Conservation (phyloP, 1,140 invertebrate genomes). For the Tetramorium simillimum region DNA sequence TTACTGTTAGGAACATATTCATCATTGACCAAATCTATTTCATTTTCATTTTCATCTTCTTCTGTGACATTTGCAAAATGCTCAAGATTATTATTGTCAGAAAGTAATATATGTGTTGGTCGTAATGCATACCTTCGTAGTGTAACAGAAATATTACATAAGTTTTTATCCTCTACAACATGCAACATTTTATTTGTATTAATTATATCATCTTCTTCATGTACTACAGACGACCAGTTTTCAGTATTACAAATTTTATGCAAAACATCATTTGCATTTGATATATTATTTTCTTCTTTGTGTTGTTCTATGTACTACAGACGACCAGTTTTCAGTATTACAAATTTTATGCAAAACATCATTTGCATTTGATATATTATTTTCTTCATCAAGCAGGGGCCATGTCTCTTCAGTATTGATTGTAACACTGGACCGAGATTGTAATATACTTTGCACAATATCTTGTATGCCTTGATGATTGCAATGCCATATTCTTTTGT, state of each 20-base stretch:
- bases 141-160: background rate
- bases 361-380: background rate
- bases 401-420: background rate
- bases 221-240: background rate
- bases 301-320: background rate
- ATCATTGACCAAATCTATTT: too few relatives aligned
- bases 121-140: background rate
- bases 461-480: background rate
- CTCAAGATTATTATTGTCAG: background rate
- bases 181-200: background rate
- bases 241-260: background rate
- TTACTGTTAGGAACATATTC: too few relatives aligned
- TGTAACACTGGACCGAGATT: background rate
- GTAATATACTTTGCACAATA: slow-evolving; percentile 1
- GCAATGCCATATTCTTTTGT: background rate
- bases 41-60: too few relatives aligned
- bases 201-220: background rate
- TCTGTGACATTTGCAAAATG: too few relatives aligned
- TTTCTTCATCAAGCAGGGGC: background rate
- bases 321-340: background rate
- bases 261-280: background rate
- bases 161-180: background rate
- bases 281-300: too few relatives aligned
- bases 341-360: background rate
- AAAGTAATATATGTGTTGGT: background rate